Base-by-base conservation (phyloP, 2,797 vertebrate species). In the Australoheros facetus region DNA sequence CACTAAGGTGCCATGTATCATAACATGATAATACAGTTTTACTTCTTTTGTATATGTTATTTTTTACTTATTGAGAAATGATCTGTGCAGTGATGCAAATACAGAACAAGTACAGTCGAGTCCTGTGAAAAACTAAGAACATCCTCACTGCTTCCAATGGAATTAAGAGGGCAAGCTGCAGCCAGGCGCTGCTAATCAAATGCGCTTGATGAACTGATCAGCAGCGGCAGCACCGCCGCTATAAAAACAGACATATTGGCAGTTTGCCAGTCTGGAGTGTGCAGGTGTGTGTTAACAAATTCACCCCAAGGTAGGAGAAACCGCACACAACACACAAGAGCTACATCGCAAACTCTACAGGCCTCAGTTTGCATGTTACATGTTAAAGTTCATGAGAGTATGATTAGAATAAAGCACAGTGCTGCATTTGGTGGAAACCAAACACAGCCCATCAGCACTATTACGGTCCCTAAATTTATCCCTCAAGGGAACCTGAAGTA, bases 311-410 rank as follows among this genome's bases (percentile, higher is more conserved):
- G 37, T 45, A 4, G 39, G 14, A 45, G 21, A 42, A 64, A 17
- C 21, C 0, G 13, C n/a, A 60, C 21, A 39, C 7, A 39, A 3
- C 0, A 0, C 6, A 17, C n/a, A 42, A 26, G 37, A 37, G 3
- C 37, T 17, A 42, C 60, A 26, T 42, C 8, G 39, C 37, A 42
- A 19, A 9, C 60, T 64, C 60, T 45, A 42, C 60, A 64, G 21
- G 39, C 13, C 60, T 64, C 21, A 45, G 60, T 45, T 64, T 26
- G 13, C 37, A 64, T 64, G 14, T 64, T 64, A 42, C 10, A 42
- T 64, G 21, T 17, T 64, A 64, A 64, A 42, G 60, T 21, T 17
- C 21, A 37, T 9, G 8, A 10, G 9, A 37, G 39, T 42, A 1
- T 42, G 39, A 13, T 42, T 13, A 42, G 11, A 42, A 42, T 42